Percentiles rank a stretch among this genome's conserved stretches.
Conservation (phyloP, 2,888 invertebrate species). For the Drosophila mayaguana region DNA sequence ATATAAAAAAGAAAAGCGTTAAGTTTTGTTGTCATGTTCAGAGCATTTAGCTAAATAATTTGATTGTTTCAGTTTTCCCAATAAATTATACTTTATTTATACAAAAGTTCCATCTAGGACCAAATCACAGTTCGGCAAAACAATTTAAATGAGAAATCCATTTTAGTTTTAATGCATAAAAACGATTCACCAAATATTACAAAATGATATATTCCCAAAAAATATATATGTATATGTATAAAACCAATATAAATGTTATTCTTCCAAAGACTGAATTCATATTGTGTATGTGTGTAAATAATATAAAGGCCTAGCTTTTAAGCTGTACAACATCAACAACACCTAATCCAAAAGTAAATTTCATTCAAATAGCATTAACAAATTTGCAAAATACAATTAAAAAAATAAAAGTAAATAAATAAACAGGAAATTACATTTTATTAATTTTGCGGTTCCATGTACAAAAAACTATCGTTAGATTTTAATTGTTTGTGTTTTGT, state of each 20-base stretch:
- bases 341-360: slow-evolving; percentile 13
- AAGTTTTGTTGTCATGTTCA: slow-evolving; percentile 13
- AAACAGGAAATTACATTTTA: background rate
- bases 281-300: slow-evolving; percentile 81
- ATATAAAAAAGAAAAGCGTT: slow-evolving; percentile 27
- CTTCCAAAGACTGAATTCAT: slow-evolving; percentile 84
- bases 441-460: slow-evolving; percentile 7
- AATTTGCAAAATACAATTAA: background rate
- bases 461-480: background rate
- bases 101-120: slow-evolving; percentile 44
- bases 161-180: slow-evolving; percentile 7
- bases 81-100: background rate
- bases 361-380: slow-evolving; percentile 7
- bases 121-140: slow-evolving; percentile 37
- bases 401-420: background rate
- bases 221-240: slow-evolving; percentile 38
- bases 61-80: background rate
- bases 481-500: background rate
- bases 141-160: slow-evolving; percentile 3
- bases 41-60: background rate
- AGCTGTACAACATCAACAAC: slow-evolving; percentile 37
- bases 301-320: slow-evolving; percentile 39
- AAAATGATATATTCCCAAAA: slow-evolving; percentile 10
- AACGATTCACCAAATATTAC: slow-evolving; percentile 14
- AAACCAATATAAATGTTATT: slow-evolving; percentile 78